These are phyloP conservation scores for Porites lutea DNA, from an alignment of 64 coral and sea anemone genomes.

Conservation along the genomic window DNA sequence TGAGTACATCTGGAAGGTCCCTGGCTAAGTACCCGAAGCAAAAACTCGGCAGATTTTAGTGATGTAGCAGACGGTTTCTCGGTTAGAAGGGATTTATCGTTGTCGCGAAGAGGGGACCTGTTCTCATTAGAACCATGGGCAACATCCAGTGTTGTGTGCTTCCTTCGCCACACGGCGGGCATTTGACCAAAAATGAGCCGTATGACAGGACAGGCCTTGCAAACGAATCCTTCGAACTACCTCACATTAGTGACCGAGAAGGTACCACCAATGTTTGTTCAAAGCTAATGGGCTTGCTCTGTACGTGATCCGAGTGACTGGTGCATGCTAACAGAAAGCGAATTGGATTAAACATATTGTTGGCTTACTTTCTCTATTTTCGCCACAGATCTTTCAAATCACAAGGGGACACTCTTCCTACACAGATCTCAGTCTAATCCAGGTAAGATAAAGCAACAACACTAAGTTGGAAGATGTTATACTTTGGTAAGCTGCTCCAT, in stretches of 20 bases:
- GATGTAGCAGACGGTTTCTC: slow-evolving; percentile 1
- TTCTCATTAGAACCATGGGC: slow-evolving; percentile 64
- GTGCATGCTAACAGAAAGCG: not conserved
- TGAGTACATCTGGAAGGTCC: not conserved
- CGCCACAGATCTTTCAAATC: slow-evolving; percentile 76
- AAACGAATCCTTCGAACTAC: slow-evolving; percentile 84
- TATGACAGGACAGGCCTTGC: slow-evolving; percentile 69
- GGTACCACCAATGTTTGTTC: slow-evolving; percentile 64
- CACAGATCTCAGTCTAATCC: slow-evolving; percentile 64
- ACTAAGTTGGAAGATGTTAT: not conserved
- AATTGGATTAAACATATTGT: not conserved
- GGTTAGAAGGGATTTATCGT: not conserved
- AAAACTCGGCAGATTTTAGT: not conserved
- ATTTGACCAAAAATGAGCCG: slow-evolving; percentile 80
- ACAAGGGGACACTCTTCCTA: slow-evolving; percentile 80
- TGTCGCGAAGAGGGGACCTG: not conserved
- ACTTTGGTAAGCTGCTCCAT: not conserved
- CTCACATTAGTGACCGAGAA: slow-evolving; percentile 98
- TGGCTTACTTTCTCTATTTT: slow-evolving; percentile 25
- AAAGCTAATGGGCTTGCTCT: not conserved
- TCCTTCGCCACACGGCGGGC: slow-evolving; percentile 78
- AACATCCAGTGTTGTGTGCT: slow-evolving; percentile 97
- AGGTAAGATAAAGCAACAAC: slow-evolving; percentile 42
- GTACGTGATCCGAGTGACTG: not conserved
- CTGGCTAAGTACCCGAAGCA: not conserved